phyloP scores from a whole-genome alignment of 2,113 vertebrate genomes.

The Cyphomyrus plagiostoma region DNA sequence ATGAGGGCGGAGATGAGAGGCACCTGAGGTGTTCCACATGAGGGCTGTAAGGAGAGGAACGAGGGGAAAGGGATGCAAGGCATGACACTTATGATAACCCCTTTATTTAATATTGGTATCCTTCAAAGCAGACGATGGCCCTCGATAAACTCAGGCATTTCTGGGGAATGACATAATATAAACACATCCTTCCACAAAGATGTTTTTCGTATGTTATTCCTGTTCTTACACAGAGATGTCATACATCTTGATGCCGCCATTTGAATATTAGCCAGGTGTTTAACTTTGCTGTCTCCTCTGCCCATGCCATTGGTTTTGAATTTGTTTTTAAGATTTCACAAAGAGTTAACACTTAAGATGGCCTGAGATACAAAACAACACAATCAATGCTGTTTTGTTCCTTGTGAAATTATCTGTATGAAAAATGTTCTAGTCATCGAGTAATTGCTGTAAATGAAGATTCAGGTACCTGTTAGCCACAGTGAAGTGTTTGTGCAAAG shows the following conservation, averaged over 20 bases:
- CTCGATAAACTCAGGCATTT: neutral
- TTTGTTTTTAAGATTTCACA: neutral
- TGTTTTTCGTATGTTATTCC: neutral
- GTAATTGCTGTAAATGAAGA: neutral
- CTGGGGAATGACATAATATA: neutral
- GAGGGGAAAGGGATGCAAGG: no score
- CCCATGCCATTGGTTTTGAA: neutral
- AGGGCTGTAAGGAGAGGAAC: no score
- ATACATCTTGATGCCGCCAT: neutral
- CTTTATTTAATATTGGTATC: neutral
- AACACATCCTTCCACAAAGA: neutral
- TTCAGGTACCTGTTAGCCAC: neutral
- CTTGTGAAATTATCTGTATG: neutral
- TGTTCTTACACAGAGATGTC: neutral
- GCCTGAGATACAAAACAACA: neutral
- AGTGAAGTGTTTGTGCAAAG: neutral
- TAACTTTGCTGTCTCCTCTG: neutral
- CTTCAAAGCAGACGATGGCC: no score
- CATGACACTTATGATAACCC: neutral
- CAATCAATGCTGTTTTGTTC: neutral
- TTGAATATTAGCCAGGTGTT: neutral
- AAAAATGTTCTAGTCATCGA: neutral
- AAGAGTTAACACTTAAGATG: neutral
- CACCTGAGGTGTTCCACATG: no score
- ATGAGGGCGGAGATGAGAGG: no score